A percentile compares a stretch with the other conserved stretches of the same genome.
Evolutionary conservation across 2,113 vertebrate species (phyloP).

Genomic region (Leptodactylus fuscus): DNA sequence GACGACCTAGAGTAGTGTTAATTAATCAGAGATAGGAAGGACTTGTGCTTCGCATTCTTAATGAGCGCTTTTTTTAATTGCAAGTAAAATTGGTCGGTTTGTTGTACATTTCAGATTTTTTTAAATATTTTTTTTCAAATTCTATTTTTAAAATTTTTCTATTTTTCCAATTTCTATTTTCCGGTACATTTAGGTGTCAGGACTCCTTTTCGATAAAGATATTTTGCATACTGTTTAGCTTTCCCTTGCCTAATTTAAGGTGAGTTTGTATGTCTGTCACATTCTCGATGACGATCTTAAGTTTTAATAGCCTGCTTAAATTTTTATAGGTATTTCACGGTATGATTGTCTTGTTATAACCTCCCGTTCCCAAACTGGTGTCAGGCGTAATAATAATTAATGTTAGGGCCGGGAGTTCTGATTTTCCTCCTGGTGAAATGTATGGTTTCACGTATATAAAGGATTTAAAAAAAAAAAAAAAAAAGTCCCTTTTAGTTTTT

Average conservation of each 20-base stretch:
- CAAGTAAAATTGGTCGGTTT: neutral
- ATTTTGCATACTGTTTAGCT: neutral
- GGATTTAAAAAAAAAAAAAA: too few species aligned
- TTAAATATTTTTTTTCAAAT: neutral
- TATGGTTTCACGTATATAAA: too few species aligned
- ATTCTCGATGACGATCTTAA: neutral
- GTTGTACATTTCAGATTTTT: neutral
- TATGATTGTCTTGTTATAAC: slow-evolving; percentile 4
- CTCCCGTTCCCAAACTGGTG: neutral
- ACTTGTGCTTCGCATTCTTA: slow-evolving; percentile 71
- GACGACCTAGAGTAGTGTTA: slow-evolving; percentile 78
- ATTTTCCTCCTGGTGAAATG: neutral
- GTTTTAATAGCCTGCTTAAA: slow-evolving; percentile 8
- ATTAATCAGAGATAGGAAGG: slow-evolving; percentile 84
- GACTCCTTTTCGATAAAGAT: neutral
- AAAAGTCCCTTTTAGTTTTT: too few species aligned
- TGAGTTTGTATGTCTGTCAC: neutral
- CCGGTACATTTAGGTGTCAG: neutral
- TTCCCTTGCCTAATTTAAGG: neutral
- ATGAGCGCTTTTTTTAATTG: slow-evolving; percentile 76
- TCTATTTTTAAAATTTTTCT: neutral
- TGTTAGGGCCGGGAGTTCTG: neutral
- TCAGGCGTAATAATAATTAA: neutral
- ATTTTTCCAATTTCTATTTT: neutral
- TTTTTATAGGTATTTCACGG: neutral